Percentiles rank a stretch among this genome's conserved stretches.
phyloP scores from a whole-genome alignment of 2,888 invertebrate genomes.

The Yponomeuta cagnagella region DNA sequence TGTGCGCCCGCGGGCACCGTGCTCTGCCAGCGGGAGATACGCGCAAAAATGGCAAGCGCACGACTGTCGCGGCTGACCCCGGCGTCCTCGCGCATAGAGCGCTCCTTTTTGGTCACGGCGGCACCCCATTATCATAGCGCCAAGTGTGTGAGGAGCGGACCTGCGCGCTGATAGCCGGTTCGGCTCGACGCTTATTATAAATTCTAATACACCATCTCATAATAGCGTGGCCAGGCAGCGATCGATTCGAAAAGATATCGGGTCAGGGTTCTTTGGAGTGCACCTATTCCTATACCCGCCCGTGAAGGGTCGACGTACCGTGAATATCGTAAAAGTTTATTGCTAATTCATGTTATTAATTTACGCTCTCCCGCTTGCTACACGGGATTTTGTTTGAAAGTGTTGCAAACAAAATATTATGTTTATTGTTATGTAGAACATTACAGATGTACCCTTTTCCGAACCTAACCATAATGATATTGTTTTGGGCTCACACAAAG shows the following conservation, averaged over 20 bases:
- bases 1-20: conserved; percentile 36
- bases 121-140: conserved; percentile 51
- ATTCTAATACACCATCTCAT: conserved; percentile 44
- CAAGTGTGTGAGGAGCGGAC: conserved; percentile 46
- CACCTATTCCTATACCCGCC: conserved; percentile 19
- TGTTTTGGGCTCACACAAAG: neutral
- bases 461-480: neutral
- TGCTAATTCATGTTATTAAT: conserved; percentile 23
- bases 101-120: conserved; percentile 53
- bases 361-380: conserved; percentile 6
- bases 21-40: conserved; percentile 45
- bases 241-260: conserved; percentile 51
- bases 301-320: conserved; percentile 12
- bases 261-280: conserved; percentile 37
- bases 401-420: conserved; percentile 3
- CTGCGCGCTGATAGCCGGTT: conserved; percentile 32
- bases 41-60: conserved; percentile 54
- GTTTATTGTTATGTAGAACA: conserved; percentile 2
- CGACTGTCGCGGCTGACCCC: conserved; percentile 50
- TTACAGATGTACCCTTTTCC: neutral
- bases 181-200: conserved; percentile 43
- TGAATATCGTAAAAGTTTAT: conserved; percentile 41
- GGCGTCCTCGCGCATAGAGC: conserved; percentile 30
- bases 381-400: neutral
- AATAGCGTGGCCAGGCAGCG: conserved; percentile 32